A percentile compares a stretch with the other conserved stretches of the same genome.
These are phyloP conservation scores for Sisyra terminalis DNA, from an alignment of 2,888 invertebrate species.

Conservation along the genomic window DNA sequence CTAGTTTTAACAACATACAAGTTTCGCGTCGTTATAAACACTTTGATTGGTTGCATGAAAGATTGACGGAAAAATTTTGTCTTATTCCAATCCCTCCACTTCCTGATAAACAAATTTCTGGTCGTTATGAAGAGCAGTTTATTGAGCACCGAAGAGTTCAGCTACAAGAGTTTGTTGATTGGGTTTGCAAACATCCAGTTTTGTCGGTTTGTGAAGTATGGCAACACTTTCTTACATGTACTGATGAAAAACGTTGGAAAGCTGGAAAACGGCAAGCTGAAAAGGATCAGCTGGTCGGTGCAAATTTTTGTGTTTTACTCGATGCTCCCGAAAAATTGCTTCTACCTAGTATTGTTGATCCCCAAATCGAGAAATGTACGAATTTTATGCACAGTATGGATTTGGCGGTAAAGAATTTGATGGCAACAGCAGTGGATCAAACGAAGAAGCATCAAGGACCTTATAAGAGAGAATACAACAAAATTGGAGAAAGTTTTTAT, in stretches of 20 bases:
- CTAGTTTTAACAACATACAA: conserved; percentile 86
- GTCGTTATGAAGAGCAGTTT: conserved; percentile 92
- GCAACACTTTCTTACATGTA: conserved; percentile 94
- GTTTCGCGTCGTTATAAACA: conserved; percentile 94
- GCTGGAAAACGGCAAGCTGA: conserved; percentile 90
- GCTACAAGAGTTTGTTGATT: conserved; percentile 90
- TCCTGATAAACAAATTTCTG: conserved; percentile 96
- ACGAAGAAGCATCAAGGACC: conserved; percentile 72
- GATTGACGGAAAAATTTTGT: conserved; percentile 85
- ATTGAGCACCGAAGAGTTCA: conserved; percentile 89
- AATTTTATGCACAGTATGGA: conserved; percentile 77
- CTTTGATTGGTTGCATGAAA: conserved; percentile 96
- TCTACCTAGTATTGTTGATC: conserved; percentile 56
- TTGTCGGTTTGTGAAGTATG: conserved; percentile 83
- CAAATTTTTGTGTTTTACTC: conserved; percentile 80
- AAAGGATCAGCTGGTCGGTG: conserved; percentile 78
- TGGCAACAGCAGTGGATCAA: conserved; percentile 67
- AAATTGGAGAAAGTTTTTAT: conserved; percentile 75
- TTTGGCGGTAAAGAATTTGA: conserved; percentile 66
- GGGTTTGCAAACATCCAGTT: conserved; percentile 93
- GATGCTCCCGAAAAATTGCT: conserved; percentile 69
- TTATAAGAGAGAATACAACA: conserved; percentile 81
- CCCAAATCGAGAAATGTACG: conserved; percentile 67
- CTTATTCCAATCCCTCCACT: conserved; percentile 91
- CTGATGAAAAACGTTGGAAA: conserved; percentile 96